Evolutionary conservation across 2,888 invertebrate genomes (phyloP).

Genomic region (Rhagonycha fulva): DNA sequence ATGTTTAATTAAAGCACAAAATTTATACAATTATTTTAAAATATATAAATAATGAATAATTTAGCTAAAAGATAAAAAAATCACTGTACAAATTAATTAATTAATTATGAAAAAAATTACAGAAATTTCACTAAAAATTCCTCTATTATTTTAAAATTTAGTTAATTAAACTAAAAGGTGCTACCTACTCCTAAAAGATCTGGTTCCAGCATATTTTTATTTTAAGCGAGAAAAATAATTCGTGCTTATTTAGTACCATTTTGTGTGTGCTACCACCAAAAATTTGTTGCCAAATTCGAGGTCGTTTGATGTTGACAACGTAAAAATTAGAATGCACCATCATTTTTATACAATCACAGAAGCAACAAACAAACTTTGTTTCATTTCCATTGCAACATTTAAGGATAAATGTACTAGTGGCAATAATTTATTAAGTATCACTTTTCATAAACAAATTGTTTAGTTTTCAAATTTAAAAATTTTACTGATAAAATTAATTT

Average conservation of each 20-base stretch:
- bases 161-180: conserved; percentile 33
- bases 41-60: conserved; percentile 35
- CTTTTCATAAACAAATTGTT: conserved; percentile 22
- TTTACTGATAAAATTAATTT: neutral
- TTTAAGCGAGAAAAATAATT: conserved; percentile 25
- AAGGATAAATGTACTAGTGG: conserved; percentile 16
- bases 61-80: conserved; percentile 30
- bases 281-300: conserved; percentile 14
- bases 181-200: conserved; percentile 31
- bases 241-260: conserved; percentile 32
- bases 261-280: conserved; percentile 11
- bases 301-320: conserved; percentile 3
- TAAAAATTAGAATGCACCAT: conserved; percentile 6
- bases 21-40: conserved; percentile 33
- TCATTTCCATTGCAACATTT: conserved; percentile 21
- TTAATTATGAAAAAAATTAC: conserved; percentile 19
- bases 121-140: conserved; percentile 33
- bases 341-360: conserved; percentile 22
- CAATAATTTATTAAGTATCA: conserved; percentile 16
- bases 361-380: conserved; percentile 13
- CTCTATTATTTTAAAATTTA: conserved; percentile 13
- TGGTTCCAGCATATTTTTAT: conserved; percentile 21
- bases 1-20: conserved; percentile 31
- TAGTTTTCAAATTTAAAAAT: neutral
- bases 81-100: conserved; percentile 31